phyloP scores from a whole-genome alignment of 2,888 invertebrate genomes.

The Branchellion lobata region DNA sequence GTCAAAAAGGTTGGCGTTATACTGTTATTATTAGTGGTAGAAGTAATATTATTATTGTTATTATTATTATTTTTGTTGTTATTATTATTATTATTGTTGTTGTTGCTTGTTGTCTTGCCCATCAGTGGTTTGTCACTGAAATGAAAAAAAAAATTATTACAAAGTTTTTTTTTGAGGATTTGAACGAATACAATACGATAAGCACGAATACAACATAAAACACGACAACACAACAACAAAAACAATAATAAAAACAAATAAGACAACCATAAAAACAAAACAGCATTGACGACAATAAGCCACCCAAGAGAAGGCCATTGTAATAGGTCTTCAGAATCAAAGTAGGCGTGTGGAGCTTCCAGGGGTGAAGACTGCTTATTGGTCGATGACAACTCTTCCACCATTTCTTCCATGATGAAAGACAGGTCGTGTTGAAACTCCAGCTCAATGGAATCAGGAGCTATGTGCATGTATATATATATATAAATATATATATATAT shows the following conservation, averaged over 20 bases:
- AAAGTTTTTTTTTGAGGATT: too few species aligned
- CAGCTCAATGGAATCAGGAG: constrained; percentile 18
- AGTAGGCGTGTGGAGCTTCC: neutral
- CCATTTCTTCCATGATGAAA: constrained; percentile 6
- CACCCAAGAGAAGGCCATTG: neutral
- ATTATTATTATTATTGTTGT: too few species aligned
- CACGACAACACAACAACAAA: neutral
- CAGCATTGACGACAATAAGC: neutral
- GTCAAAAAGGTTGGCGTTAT: neutral
- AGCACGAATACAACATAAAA: too few species aligned
- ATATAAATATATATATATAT: too few species aligned
- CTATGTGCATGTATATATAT: neutral
- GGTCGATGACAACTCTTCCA: neutral
- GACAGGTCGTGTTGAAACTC: constrained; percentile 31
- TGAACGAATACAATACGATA: neutral
- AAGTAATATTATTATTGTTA: too few species aligned
- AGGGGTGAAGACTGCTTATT: neutral
- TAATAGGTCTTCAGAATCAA: neutral
- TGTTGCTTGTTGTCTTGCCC: too few species aligned
- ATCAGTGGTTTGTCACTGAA: neutral
- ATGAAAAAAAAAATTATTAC: too few species aligned
- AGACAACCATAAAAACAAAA: too few species aligned
- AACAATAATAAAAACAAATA: neutral
- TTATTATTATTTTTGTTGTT: too few species aligned
- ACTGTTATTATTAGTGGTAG: constrained; percentile 27